phyloP scores from a whole-genome alignment of 1,140 invertebrate genomes.

The Drosophila bipectinata region DNA sequence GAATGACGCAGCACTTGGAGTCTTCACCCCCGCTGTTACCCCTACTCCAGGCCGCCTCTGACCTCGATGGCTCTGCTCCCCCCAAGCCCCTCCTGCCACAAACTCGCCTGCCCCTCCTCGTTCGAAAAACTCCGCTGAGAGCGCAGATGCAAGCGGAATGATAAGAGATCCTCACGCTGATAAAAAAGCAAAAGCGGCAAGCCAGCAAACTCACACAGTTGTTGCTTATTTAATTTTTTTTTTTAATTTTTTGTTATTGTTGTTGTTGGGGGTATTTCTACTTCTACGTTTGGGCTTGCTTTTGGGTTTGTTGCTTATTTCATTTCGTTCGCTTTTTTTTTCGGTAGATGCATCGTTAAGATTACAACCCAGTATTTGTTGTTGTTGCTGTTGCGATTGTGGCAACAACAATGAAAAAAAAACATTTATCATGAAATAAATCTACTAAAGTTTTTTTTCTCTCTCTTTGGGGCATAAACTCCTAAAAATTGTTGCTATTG shows the following conservation, averaged over 20 bases:
- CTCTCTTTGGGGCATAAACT: constrained; percentile 23
- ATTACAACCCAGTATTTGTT: constrained; percentile 63
- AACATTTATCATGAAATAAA: constrained; percentile 81
- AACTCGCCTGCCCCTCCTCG: constrained; percentile 7
- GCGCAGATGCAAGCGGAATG: constrained; percentile 55
- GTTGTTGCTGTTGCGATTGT: constrained; percentile 44
- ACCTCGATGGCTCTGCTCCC: constrained; percentile 17
- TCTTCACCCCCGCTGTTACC: constrained; percentile 28
- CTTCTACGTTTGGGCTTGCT: constrained; percentile 21
- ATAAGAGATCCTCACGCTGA: constrained; percentile 82
- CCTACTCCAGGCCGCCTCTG: constrained; percentile 3
- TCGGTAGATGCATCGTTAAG: constrained; percentile 79
- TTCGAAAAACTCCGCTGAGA: constrained; percentile 44
- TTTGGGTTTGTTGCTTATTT: constrained; percentile 48
- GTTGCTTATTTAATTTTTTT: constrained; percentile 36
- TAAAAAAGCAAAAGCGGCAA: constrained; percentile 52
- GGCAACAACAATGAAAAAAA: constrained; percentile 67
- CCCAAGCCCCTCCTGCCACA: too few relatives aligned
- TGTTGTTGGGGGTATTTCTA: constrained; percentile 48
- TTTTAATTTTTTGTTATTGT: neutral
- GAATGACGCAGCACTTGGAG: constrained; percentile 63
- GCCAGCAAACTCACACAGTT: constrained; percentile 40
- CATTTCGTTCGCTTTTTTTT: constrained; percentile 73
- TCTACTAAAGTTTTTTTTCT: constrained; percentile 61
- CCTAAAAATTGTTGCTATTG: constrained; percentile 36